phyloP scores from a whole-genome alignment of 1,140 invertebrate genomes.

The Aphis gossypii region DNA sequence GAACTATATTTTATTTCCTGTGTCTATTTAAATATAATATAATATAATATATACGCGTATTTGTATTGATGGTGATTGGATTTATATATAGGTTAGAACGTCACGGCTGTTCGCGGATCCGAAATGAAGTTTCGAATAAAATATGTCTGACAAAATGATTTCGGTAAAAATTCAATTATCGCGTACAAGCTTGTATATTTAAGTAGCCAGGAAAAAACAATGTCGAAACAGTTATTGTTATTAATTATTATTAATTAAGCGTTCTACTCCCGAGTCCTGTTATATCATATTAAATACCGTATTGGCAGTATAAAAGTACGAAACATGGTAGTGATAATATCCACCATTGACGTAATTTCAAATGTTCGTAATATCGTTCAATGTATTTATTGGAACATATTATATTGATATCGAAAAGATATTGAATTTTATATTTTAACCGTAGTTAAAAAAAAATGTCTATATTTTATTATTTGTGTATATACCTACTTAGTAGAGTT shows the following conservation, averaged over 20 bases:
- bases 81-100: background rate
- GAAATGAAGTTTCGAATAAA: background rate
- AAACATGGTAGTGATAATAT: background rate
- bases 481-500: no score
- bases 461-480: no score
- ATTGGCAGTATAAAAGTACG: background rate
- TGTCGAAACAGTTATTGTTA: no score
- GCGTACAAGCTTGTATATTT: no score
- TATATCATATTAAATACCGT: background rate
- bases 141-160: background rate
- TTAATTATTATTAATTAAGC: background rate
- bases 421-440: no score
- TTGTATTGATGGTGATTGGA: background rate
- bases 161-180: background rate
- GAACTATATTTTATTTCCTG: background rate
- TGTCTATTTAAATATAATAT: conserved; percentile 8
- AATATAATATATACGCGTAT: background rate
- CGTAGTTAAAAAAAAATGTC: no score
- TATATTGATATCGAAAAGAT: background rate
- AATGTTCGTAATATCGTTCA: background rate
- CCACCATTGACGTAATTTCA: background rate
- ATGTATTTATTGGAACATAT: background rate
- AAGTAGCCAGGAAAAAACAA: background rate
- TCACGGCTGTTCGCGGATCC: background rate
- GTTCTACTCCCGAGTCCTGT: background rate